Percentiles rank a stretch among this genome's conserved stretches.
Conservation (phyloP, 2,797 vertebrate species). For the Microhierax caerulescens region DNA sequence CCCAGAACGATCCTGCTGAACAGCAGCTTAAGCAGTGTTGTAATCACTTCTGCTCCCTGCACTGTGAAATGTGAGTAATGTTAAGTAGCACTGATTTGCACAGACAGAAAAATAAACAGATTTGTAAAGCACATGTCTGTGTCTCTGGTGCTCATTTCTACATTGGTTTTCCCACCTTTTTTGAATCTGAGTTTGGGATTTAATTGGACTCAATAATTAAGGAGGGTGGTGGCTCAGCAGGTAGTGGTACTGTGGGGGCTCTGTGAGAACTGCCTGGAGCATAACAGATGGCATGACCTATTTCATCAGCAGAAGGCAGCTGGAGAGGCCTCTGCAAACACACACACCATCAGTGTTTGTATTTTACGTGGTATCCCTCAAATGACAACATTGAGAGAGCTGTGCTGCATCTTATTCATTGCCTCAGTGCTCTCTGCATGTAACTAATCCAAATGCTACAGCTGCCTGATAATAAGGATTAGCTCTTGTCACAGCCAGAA, state of each 20-base stretch:
- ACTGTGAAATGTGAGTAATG: constrained; percentile 27
- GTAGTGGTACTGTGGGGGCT: background rate
- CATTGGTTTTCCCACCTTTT: background rate
- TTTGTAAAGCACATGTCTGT: background rate
- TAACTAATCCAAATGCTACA: background rate
- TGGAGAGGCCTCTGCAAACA: background rate
- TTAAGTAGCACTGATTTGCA: constrained; percentile 11
- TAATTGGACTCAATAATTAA: background rate
- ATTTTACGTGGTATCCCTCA: background rate
- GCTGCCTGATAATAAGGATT: background rate
- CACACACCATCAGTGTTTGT: background rate
- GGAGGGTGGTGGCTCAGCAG: background rate
- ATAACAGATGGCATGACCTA: background rate
- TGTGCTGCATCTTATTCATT: background rate
- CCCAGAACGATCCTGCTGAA: background rate
- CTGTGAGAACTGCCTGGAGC: background rate
- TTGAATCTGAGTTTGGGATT: background rate
- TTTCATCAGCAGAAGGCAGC: background rate
- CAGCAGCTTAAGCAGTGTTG: background rate
- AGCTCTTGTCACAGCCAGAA: background rate
- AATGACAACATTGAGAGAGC: background rate
- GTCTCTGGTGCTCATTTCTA: background rate
- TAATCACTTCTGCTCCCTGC: background rate
- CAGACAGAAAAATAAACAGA: constrained; percentile 48
- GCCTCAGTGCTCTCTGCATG: background rate